Conservation (phyloP, 2,888 invertebrate genomes). For the Apamea epomidion region DNA sequence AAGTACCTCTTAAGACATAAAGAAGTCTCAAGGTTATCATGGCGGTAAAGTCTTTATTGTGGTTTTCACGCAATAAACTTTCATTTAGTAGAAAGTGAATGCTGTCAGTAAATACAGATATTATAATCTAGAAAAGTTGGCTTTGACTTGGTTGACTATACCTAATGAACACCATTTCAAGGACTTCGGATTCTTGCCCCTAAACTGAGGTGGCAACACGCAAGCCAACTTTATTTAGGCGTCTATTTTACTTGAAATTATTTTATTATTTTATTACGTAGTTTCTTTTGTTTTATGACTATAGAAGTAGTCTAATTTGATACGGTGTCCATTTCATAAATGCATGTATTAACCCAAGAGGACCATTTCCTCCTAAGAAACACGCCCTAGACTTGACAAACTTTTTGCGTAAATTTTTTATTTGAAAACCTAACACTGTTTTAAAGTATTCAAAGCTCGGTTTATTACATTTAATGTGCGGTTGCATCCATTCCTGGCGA, state of each 20-base stretch:
- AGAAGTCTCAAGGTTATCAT: constrained; percentile 27
- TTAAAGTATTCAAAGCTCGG: background rate
- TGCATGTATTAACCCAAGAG: background rate
- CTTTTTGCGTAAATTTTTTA: constrained; percentile 1
- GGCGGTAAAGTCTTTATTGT: constrained; percentile 31
- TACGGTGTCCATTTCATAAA: background rate
- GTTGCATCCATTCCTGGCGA: constrained; percentile 64
- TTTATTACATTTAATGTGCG: constrained; percentile 41
- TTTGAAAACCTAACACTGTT: background rate
- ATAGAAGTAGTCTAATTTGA: background rate
- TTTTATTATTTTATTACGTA: background rate
- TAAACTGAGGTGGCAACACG: constrained; percentile 16
- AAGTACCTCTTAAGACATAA: constrained; percentile 1
- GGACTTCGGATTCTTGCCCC: constrained; percentile 18
- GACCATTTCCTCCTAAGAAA: background rate
- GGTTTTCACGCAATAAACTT: constrained; percentile 47
- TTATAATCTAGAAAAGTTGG: constrained; percentile 20
- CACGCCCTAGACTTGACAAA: background rate
- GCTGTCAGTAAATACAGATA: constrained; percentile 21
- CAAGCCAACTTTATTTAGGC: constrained; percentile 3
- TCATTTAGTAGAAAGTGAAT: constrained; percentile 45
- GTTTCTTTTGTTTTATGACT: background rate
- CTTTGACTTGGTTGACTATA: constrained; percentile 15
- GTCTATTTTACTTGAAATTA: background rate
- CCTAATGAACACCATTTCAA: constrained; percentile 22